These are phyloP conservation scores for Paracanthobrama guichenoti DNA, from an alignment of 2,113 vertebrate species.

Conservation along the genomic window DNA sequence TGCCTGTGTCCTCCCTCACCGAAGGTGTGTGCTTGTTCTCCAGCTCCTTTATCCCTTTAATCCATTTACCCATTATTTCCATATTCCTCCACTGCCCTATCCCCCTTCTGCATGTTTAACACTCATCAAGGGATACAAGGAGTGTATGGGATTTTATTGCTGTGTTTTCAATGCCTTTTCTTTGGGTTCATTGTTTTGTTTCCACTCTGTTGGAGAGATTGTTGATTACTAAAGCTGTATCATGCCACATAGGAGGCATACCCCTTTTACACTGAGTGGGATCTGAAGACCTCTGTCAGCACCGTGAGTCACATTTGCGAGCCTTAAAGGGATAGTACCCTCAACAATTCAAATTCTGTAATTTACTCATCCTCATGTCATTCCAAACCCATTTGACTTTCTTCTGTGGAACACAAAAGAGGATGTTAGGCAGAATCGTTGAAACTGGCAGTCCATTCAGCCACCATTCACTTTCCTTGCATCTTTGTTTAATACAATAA, in stretches of 20 bases:
- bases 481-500: background rate
- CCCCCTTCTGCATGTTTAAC: slow-evolving; percentile 43
- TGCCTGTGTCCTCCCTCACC: slow-evolving; percentile 92
- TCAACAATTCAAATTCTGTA: background rate
- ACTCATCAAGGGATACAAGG: slow-evolving; percentile 49
- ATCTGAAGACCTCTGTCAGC: background rate
- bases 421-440: background rate
- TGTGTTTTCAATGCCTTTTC: slow-evolving; percentile 45
- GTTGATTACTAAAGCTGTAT: slow-evolving; percentile 45
- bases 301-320: background rate
- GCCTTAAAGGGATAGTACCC: background rate
- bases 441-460: background rate
- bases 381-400: background rate
- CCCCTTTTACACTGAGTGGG: slow-evolving; percentile 14
- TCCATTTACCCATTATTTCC: slow-evolving; percentile 37
- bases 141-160: slow-evolving; percentile 24
- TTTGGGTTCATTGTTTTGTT: slow-evolving; percentile 10
- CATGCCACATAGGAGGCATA: slow-evolving; percentile 4
- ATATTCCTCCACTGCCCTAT: slow-evolving; percentile 32
- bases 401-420: background rate
- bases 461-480: background rate
- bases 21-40: slow-evolving; percentile 88
- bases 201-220: slow-evolving; percentile 40
- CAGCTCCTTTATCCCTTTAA: slow-evolving; percentile 53
- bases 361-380: background rate